phyloP scores from a whole-genome alignment of 2,113 vertebrate species.

The Pionites leucogaster region DNA sequence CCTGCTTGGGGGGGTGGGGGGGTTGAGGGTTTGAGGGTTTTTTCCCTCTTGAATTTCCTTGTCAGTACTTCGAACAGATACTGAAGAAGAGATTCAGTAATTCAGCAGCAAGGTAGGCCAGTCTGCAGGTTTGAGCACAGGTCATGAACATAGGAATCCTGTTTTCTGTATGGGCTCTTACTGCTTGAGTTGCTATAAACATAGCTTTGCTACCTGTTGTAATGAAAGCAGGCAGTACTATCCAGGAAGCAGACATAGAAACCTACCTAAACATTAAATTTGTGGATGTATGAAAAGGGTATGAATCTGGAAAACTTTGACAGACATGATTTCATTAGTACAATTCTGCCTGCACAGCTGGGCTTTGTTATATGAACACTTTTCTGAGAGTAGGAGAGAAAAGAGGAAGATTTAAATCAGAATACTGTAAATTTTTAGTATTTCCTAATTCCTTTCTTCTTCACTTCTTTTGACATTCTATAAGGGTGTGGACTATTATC shows the following conservation, averaged over 20 bases:
- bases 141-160: background rate
- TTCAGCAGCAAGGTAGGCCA: background rate
- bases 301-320: background rate
- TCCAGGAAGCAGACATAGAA: background rate
- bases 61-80: background rate
- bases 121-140: background rate
- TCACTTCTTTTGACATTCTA: background rate
- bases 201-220: background rate
- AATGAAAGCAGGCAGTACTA: background rate
- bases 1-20: rapidly evolving
- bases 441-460: background rate
- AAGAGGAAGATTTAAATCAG: background rate
- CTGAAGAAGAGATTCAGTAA: background rate
- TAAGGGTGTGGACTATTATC: background rate
- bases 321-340: background rate
- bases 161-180: background rate
- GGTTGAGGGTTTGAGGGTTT: background rate
- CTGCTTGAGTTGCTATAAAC: background rate
- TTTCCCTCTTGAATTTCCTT: background rate
- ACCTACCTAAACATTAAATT: background rate
- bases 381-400: background rate
- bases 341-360: background rate
- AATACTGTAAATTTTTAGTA: background rate
- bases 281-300: background rate
- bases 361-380: background rate